Evolutionary conservation across 2,888 invertebrate genomes (phyloP), one percentile per base, ranked within the genome.

Genomic region (Dryocosmus kuriphilus): DNA sequence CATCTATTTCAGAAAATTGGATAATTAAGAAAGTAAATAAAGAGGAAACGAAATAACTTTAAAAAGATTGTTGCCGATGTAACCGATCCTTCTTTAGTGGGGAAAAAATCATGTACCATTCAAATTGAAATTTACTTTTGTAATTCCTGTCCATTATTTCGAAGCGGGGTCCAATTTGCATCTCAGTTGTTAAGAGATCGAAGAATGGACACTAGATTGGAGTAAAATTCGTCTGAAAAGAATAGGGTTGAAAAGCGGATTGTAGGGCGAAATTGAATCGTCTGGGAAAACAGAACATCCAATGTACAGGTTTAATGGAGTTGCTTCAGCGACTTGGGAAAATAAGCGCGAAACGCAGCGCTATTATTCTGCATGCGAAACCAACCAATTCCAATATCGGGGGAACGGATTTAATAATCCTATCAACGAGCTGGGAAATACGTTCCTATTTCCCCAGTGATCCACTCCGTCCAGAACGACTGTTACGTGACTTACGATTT

Each of bases 401-500:
- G 6, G 46, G 41, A 27, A n/a, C n/a, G 24, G 67, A 46, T 67
- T 67, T 67, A 41, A 38, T 27, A 67, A 67, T 46, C 67, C 67
- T 27, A 67, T 46, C 41, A 67, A 46, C 46, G 16, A 67, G 27
- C 46, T 67, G 41, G 27, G 27, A 27, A 67, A 67, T 67, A 67
- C 67, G 67, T 46, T 46, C 27, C 19, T 55, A 71, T 71, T 71
- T 71, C 71, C 71, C 71, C 30, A 30, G 71, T 51, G 51, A 71
- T 51, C 46, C n/a, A 32, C n/a, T 71, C 46, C 27, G 27, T 51
- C 24, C 51, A 55, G 11, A 71, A 71, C 0, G 51, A 71, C 71
- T 51, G 46, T 71, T 51, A 71, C 71, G 46, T 71, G 51, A 71
- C 67, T 71, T 71, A 71, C 67, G 67, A 55, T 71, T 51, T 71